Base-by-base conservation (phyloP, 2,113 vertebrate genomes). In the Ciconia maguari region DNA sequence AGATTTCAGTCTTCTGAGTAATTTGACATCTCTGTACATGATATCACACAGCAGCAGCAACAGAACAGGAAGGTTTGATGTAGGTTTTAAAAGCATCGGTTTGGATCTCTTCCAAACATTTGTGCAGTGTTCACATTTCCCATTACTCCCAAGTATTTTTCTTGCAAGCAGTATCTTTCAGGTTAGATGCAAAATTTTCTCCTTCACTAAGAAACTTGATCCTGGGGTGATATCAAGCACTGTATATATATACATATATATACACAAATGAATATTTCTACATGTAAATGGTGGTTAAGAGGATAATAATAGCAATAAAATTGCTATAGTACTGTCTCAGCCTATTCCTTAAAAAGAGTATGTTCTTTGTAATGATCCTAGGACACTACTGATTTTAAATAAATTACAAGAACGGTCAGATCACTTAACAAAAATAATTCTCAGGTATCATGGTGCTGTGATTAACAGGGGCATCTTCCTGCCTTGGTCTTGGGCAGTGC, bases 221-320 rank as follows among this genome's bases (percentile, higher is more conserved):
- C 54, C 49, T 93, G 83, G 34, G 30, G 16, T 95, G 93, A 83
- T 89, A 96, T 55, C 76, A 94, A 95, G 51, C 62, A 82, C 42
- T 36, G 15, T 89, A 3, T 62, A 32, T 65, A 14, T 58, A 10
- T 30, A 54, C 7, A 66, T 5, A 8, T 20, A 8, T 9, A 48
- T 3, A 61, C 10, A 89, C 11, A 84, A 81, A 71, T 41, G 3
- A 91, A 29, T 89, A 72, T 96, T 88, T 98, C 55, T 91, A 66
- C 22, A 54, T 89, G 32, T 90, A 97, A 95, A 68, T 96, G 92
- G 72, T 95, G 89, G 86, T 86, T 93, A 83, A 93, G 51, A 94
- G 71, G 69, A 89, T 89, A 96, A 87, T 90, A 97, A 97, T 44
- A 69, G 80, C 55, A 92, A 76, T 57, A 74, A 96, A 97, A 97